Evolutionary conservation across 2,113 vertebrate genomes (phyloP), one percentile per base, ranked within the genome.

Genomic region (Burhinus bistriatus): DNA sequence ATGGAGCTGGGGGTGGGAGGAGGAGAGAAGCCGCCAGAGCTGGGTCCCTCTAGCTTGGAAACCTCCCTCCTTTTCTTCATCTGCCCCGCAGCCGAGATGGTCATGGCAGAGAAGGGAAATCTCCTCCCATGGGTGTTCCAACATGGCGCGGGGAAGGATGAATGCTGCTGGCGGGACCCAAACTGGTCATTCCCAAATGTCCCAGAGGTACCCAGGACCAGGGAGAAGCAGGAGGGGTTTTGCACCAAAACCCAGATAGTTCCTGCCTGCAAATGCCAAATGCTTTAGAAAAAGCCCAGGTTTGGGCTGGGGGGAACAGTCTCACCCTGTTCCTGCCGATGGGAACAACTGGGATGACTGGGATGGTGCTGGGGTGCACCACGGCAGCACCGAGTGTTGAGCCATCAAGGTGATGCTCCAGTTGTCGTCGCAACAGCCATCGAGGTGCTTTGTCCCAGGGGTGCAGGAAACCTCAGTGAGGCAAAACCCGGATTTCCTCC

Each of bases 401-500:
- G 54, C 54, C 23, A 6, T 45, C 0, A 0, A 0, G 2, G 55
- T 5, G 72, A n/a, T 14, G 15, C 18, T 80, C 79, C 4, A 2
- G 42, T 13, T 36, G 42, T 54, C 34, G 36, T 44, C 4, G 1
- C 30, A 34, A 26, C 51, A 66, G 57, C 20, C 6, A 1, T 59
- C 7, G 18, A 65, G n/a, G 55, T 34, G 40, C 65, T 73, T 55
- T 65, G 20, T 45, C 44, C 65, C 38, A 8, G 52, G 26, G 47
- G 27, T 44, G n/a, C 58, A 77, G 64, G 11, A 55, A 30, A 49
- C n/a, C n/a, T 51, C 73, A 18, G 66, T 51, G 29, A 27, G 55
- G n/a, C 32, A 51, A 32, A 66, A 0, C 38, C 17, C 0, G 0
- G 1, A 16, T 87, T 87, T 68, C 9, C 20, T 75, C 32, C 0